A percentile compares a stretch with the other conserved stretches of the same genome.
These are phyloP conservation scores for Tetramorium alpestre DNA, from an alignment of 1,140 invertebrate genomes.

Conservation along the genomic window DNA sequence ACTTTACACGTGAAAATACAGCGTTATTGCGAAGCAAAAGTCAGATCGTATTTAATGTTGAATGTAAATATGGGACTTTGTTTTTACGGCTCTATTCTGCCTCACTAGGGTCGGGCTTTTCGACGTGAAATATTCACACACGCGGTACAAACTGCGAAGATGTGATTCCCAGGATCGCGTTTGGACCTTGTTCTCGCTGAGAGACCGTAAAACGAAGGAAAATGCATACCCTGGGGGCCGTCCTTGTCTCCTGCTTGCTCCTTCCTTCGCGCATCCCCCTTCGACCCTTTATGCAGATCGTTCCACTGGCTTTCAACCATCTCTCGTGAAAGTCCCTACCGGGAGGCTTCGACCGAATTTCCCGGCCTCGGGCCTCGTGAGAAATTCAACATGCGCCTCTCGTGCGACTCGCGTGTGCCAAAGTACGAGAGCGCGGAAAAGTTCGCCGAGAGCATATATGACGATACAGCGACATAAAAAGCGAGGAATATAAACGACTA, in stretches of 20 bases:
- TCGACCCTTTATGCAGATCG: slow-evolving; percentile 18
- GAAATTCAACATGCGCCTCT: slow-evolving; percentile 46
- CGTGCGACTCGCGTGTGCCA: not conserved
- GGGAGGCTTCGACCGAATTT: slow-evolving; percentile 28
- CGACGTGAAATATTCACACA: slow-evolving; percentile 36
- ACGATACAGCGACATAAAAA: slow-evolving; percentile 18
- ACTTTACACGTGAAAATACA: not conserved
- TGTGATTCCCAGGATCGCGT: slow-evolving; percentile 37
- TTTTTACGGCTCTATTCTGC: not conserved
- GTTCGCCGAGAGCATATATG: slow-evolving; percentile 14
- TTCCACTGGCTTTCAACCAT: slow-evolving; percentile 23
- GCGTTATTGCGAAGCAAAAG: not conserved
- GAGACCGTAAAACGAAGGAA: slow-evolving; percentile 44
- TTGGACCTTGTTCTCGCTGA: slow-evolving; percentile 23
- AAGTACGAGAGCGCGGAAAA: not conserved
- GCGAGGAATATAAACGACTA: not conserved
- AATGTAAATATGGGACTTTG: not conserved
- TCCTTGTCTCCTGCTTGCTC: not conserved
- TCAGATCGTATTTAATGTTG: not conserved
- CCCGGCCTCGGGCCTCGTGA: slow-evolving; percentile 29
- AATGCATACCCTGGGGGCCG: slow-evolving; percentile 23
- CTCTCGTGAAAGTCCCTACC: slow-evolving; percentile 39
- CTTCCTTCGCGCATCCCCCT: not conserved
- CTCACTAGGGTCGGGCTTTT: not conserved
- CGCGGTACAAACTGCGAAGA: slow-evolving; percentile 40